Evolutionary conservation across 2,113 vertebrate genomes (phyloP).

Genomic region (Oenanthe oenanthe): DNA sequence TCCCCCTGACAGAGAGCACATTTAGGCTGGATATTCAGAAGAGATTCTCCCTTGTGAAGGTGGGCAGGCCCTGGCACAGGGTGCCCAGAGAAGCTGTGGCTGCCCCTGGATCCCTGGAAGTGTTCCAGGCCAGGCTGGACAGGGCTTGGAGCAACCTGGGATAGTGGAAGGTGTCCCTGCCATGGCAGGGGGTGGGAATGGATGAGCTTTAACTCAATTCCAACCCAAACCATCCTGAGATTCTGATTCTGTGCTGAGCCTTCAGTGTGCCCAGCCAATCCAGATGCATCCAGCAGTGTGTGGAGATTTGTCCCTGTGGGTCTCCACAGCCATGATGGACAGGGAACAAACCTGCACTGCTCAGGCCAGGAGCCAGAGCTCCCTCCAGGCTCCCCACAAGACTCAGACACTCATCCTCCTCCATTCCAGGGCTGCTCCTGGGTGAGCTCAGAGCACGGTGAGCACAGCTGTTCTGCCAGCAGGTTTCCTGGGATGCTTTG

Average conservation of each 20-base stretch:
- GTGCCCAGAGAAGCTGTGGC: background rate
- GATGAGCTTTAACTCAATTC: background rate
- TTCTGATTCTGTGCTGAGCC: background rate
- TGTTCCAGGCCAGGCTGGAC: accelerated
- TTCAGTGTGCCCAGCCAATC: background rate
- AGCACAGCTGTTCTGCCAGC: background rate
- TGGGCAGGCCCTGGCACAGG: accelerated
- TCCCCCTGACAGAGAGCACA: background rate
- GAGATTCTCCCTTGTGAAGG: background rate
- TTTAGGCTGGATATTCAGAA: background rate
- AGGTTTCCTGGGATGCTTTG: background rate
- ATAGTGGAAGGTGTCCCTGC: background rate
- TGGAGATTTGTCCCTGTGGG: accelerated
- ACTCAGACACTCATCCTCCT: background rate
- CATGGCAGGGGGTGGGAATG: background rate
- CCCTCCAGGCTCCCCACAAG: no score
- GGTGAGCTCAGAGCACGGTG: accelerated
- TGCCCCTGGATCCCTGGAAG: background rate
- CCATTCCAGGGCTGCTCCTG: background rate
- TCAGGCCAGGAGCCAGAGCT: background rate
- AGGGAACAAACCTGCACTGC: background rate
- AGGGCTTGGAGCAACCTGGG: accelerated
- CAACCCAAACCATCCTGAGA: background rate
- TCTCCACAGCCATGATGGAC: accelerated
- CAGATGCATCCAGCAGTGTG: background rate